These are phyloP conservation scores for Aratinga solstitialis DNA, from an alignment of 2,797 vertebrate genomes.

Conservation along the genomic window DNA sequence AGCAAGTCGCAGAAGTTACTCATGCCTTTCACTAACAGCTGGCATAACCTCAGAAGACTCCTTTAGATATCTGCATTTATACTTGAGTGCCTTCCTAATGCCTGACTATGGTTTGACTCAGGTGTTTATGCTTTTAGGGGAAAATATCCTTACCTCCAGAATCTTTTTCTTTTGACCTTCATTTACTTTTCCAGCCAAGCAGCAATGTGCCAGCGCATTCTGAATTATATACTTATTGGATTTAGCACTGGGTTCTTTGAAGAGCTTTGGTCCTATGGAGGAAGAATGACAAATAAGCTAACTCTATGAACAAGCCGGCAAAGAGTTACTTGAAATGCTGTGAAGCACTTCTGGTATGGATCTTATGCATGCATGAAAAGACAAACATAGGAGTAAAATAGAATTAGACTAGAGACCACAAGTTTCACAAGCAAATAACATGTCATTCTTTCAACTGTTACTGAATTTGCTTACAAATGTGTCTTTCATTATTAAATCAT, in stretches of 20 bases:
- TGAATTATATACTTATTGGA: constrained; percentile 99
- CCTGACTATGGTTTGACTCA: not conserved
- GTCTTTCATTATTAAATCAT: not conserved
- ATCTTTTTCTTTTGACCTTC: constrained; percentile 98
- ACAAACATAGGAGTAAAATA: not conserved
- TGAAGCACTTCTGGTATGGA: not conserved
- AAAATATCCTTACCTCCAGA: constrained; percentile 86
- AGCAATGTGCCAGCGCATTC: constrained; percentile 95
- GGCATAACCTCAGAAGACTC: not conserved
- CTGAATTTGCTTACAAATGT: not conserved
- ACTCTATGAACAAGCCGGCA: not conserved
- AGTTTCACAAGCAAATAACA: not conserved
- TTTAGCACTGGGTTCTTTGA: constrained; percentile 98
- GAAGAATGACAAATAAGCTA: not conserved
- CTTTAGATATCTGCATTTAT: not conserved
- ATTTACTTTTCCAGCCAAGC: constrained; percentile 97
- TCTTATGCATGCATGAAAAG: not conserved
- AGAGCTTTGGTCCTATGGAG: constrained; percentile 91
- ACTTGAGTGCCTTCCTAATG: not conserved
- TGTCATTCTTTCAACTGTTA: not conserved
- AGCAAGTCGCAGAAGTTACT: not conserved
- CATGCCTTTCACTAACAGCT: not conserved
- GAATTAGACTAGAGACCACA: not conserved
- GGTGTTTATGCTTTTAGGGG: not conserved
- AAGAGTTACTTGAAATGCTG: not conserved